Base-by-base conservation (phyloP, 2,888 invertebrate species). In the Kuschelorhynchus macadamiae region DNA sequence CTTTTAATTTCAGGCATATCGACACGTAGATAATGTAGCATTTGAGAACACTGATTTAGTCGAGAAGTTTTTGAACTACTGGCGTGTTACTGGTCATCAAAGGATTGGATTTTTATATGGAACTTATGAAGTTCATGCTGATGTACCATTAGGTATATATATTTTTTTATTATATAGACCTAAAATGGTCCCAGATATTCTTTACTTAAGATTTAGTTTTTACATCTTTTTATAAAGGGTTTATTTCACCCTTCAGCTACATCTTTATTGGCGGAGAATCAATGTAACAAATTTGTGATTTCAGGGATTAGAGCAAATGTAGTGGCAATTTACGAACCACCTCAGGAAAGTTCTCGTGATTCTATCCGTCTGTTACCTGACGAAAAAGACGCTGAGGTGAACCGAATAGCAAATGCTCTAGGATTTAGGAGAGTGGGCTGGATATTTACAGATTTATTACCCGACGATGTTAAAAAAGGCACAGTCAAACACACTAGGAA, bases 371-470 rank as follows among this genome's bases (percentile, higher is more conserved):
- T 93, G 78, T 83, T 90, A 74, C 86, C 89, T 0, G 95, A 96
- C 80, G 90, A 92, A 57, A 88, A 87, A 72, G 89, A 88, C 76
- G 85, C 84, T n/a, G 83, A 90, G 67, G 92, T 97, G 25, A 90
- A 92, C 68, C 88, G 89, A 77, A 86, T 98, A 72, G 94, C 97
- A 39, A 84, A 81, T 21, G 87, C 89, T 62, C 88, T 99, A 64
- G 95, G 95, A 17, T 87, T 99, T 77, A 81, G 80, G 67, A 85
- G 89, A 80, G 92, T 99, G 70, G 99, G 99, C 63, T 99, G 99
- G 99, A 95, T 99, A 76, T 99, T 99, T 85, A 98, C 98, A 14
- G 99, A 99, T 87, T 89, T 99, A 71, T 88, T 96, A 77, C 91
- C 95, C 65, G 92, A 94, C 74, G 94, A 96, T 85, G 85, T 91